Percentiles rank a stretch among this genome's conserved stretches.
phyloP scores from a whole-genome alignment of 2,113 vertebrate species.

The Apteryx owenii region DNA sequence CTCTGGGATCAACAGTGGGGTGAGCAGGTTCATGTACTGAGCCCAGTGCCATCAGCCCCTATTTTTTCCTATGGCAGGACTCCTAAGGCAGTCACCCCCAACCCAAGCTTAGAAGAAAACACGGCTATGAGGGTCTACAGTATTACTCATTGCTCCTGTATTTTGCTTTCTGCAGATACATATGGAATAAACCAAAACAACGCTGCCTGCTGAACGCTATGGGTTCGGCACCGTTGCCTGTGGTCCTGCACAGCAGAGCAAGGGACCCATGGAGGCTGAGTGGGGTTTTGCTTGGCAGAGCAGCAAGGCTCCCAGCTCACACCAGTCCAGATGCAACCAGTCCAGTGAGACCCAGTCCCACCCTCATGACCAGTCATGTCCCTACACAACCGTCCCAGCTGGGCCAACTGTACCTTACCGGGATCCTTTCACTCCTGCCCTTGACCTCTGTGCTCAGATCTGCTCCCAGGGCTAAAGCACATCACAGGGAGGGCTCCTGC shows the following conservation, averaged over 20 bases:
- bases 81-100: not conserved
- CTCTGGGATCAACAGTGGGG: not conserved
- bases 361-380: not conserved
- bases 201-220: fast-evolving
- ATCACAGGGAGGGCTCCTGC: not conserved
- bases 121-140: not conserved
- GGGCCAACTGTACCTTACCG: not conserved
- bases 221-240: fast-evolving
- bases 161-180: not conserved
- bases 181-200: not conserved
- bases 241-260: not conserved
- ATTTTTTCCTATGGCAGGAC: not conserved
- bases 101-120: not conserved
- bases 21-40: not conserved
- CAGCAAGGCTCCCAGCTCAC: not conserved
- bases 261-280: fast-evolving
- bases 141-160: not conserved
- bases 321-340: not conserved
- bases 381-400: not conserved
- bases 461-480: not conserved
- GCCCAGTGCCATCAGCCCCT: not conserved
- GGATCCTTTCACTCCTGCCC: not conserved
- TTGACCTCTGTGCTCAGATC: not conserved
- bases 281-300: not conserved
- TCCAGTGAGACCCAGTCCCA: not conserved